These are phyloP conservation scores for Heliothis subflexa DNA, from an alignment of 1,140 invertebrate genomes.

Conservation along the genomic window DNA sequence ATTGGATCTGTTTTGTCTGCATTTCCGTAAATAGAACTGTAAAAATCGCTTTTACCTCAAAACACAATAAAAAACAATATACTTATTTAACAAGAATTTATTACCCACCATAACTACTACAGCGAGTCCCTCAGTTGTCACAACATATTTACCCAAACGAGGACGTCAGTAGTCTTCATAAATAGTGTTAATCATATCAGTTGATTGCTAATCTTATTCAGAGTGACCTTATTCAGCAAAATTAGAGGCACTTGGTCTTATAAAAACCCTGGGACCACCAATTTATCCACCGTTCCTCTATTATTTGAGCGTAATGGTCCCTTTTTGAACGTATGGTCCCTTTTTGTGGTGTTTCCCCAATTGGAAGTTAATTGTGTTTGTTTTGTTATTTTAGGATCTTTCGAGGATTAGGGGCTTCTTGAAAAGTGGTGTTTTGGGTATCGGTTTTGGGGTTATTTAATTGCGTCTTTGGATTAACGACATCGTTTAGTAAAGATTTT, in stretches of 20 bases:
- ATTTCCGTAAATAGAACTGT: too few species aligned
- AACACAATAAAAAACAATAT: too few species aligned
- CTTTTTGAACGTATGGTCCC: conserved; percentile 7
- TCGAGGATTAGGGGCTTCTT: not conserved
- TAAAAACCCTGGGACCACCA: not conserved
- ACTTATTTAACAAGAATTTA: too few species aligned
- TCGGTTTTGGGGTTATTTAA: not conserved
- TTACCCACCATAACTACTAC: too few species aligned
- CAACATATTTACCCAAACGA: not conserved
- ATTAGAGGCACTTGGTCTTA: not conserved
- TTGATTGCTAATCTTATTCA: conserved; percentile 8
- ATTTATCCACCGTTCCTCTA: not conserved
- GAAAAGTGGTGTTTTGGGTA: not conserved
- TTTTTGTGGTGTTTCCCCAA: conserved; percentile 7
- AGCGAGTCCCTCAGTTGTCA: too few species aligned
- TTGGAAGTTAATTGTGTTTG: conserved; percentile 13
- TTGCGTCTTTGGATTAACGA: not conserved
- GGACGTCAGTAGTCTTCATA: not conserved
- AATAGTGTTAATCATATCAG: not conserved
- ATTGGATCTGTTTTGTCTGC: too few species aligned
- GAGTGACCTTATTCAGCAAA: not conserved
- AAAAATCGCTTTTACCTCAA: too few species aligned
- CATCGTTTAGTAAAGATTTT: not conserved
- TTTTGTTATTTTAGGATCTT: conserved; percentile 9
- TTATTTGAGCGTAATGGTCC: conserved; percentile 1